Percentiles rank a stretch among this genome's conserved stretches.
These are phyloP conservation scores for Mus spretus DNA, from an alignment of 2,797 vertebrate genomes.

Conservation along the genomic window DNA sequence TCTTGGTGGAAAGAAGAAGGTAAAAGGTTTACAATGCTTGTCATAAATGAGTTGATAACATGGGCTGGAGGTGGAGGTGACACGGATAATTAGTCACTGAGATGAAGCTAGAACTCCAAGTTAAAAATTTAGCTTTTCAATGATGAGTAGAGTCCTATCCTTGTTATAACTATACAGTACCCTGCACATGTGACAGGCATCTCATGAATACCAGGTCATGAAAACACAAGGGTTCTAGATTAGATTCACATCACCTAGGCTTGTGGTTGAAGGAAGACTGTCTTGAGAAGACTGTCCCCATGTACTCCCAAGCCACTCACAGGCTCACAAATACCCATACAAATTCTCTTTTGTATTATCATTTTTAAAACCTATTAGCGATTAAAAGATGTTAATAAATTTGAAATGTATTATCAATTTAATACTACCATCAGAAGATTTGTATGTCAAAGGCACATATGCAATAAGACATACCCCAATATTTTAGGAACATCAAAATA, in stretches of 20 bases:
- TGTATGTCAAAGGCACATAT: not conserved
- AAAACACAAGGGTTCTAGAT: not conserved
- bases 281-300: not conserved
- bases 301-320: not conserved
- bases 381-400: constrained; percentile 32
- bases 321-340: not conserved
- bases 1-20: constrained; percentile 18
- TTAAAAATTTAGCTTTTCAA: not conserved
- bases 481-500: constrained; percentile 46
- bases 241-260: not conserved
- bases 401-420: not conserved
- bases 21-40: not conserved
- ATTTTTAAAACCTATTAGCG: not conserved
- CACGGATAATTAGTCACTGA: not conserved
- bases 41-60: not conserved
- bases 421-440: not conserved
- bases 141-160: not conserved
- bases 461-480: not conserved
- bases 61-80: not conserved
- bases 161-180: not conserved
- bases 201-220: not conserved
- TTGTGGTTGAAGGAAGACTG: not conserved
- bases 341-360: not conserved
- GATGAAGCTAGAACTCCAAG: not conserved
- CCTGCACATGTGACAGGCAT: not conserved